These are phyloP conservation scores for Philonicus albiceps DNA, from an alignment of 2,888 invertebrate genomes.

Conservation along the genomic window DNA sequence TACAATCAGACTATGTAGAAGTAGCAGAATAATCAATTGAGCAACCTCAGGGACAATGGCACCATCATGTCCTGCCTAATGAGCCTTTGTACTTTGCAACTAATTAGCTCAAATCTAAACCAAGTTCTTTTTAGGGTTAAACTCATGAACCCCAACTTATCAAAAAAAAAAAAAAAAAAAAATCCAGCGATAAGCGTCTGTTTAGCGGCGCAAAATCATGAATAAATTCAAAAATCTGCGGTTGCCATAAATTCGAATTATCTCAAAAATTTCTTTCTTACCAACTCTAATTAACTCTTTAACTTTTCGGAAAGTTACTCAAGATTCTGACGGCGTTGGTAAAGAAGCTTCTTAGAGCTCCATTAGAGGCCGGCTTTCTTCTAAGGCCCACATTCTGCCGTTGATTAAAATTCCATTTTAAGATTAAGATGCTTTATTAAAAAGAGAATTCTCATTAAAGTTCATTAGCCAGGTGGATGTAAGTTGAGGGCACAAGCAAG, in stretches of 20 bases:
- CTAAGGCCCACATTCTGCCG: not conserved
- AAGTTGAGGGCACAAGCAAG: not conserved
- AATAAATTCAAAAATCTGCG: not conserved
- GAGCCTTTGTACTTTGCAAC: too few relatives aligned
- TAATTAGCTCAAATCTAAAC: too few relatives aligned
- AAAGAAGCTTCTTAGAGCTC: not conserved
- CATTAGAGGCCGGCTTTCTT: not conserved
- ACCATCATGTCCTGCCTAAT: too few relatives aligned
- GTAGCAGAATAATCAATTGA: too few relatives aligned
- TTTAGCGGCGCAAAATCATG: not conserved
- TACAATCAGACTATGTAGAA: too few relatives aligned
- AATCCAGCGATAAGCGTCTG: not conserved
- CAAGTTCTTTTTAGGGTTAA: not conserved
- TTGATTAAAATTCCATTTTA: constrained; percentile 36
- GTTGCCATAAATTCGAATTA: not conserved
- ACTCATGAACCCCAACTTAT: not conserved
- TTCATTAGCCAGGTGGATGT: not conserved
- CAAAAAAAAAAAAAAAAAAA: too few relatives aligned
- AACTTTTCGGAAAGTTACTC: not conserved
- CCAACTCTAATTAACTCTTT: constrained; percentile 20
- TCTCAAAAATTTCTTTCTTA: not conserved
- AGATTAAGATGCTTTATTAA: constrained; percentile 31
- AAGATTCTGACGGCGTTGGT: not conserved
- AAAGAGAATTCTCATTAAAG: constrained; percentile 19
- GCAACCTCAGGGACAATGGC: too few relatives aligned